Evolutionary conservation across 2,888 invertebrate genomes (phyloP).

Genomic region (Scrobipalpa costella): DNA sequence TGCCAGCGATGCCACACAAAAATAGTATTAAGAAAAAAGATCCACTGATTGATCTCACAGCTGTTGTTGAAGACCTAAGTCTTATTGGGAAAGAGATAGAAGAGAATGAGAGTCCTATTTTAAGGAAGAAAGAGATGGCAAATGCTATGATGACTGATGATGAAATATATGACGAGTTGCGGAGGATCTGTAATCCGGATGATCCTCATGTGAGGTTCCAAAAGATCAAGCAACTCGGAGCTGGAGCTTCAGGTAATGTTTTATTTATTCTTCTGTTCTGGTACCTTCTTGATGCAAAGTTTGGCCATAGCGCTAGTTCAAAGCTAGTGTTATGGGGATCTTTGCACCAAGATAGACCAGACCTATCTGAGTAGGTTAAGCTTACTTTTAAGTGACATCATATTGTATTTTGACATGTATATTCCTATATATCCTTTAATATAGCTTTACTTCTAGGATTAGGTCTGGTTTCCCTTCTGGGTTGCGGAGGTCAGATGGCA

Average conservation of each 20-base stretch:
- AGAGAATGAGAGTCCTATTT: conserved; percentile 82
- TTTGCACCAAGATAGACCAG: no score
- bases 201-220: conserved; percentile 91
- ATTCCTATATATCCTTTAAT: no score
- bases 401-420: no score
- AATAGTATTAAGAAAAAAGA: conserved; percentile 67
- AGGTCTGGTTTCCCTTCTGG: no score
- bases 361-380: no score
- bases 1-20: conserved; percentile 78
- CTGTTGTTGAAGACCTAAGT: conserved; percentile 67
- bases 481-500: no score
- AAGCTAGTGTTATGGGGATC: no score
- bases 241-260: conserved; percentile 88
- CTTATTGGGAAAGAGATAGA: conserved; percentile 70
- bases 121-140: conserved; percentile 81
- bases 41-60: conserved; percentile 59
- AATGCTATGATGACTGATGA: conserved; percentile 84
- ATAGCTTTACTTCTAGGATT: no score
- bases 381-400: no score
- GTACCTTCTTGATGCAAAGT: no score
- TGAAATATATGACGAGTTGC: conserved; percentile 88
- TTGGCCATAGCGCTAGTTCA: background rate
- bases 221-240: conserved; percentile 91
- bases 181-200: conserved; percentile 89
- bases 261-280: background rate